Evolutionary conservation across 2,888 invertebrate genomes (phyloP), one percentile per base, ranked within the genome.

Genomic region (Silvanus unidentatus): DNA sequence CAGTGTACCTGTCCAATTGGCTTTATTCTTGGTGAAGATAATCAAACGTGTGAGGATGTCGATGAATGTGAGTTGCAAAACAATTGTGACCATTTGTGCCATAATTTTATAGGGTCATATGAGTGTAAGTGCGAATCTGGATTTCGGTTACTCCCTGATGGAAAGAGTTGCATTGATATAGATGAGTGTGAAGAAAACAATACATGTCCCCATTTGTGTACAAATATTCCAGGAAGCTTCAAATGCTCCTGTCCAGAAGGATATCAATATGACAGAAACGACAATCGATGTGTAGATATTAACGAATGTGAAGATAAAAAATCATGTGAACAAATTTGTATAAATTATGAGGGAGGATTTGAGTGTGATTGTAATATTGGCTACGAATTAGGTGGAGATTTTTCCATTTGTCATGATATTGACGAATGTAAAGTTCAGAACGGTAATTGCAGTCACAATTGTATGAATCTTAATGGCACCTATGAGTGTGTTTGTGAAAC

Each of bases 41-140:
- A 67, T 8, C 63, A 59, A 42, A 64, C 60, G 22, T 68, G 66
- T 48, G 65, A 70, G 48, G 72, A 71, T 65, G 71, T 79, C 54
- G 79, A 82, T 66, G 82, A 82, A 64, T 82, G 82, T 59, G 68
- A 78, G 16, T 66, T 77, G 54, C 57, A 48, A 1, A 63, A 65
- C 11, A 49, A 66, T 1, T 79, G 78, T 47, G 64, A 71, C 3
- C 74, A 75, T 43, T 61, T 65, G 13, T 79, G 80, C 46, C 49
- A 65, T 3, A 80, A 80, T 53, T 62, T 65, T 0, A 65, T 68
- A 5, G 78, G 77, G 1, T 70, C 73, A 1, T 80, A 70, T 48
- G 68, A 70, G 43, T 86, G 86, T 59, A 66, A 66, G n/a, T 86
- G 86, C 56, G 77, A 76, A 10, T 59, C 68, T 1, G 83, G 83